A percentile compares a stretch with the other conserved stretches of the same genome.
Conservation (phyloP, 2,888 invertebrate species). For the Polydrusus cervinus region DNA sequence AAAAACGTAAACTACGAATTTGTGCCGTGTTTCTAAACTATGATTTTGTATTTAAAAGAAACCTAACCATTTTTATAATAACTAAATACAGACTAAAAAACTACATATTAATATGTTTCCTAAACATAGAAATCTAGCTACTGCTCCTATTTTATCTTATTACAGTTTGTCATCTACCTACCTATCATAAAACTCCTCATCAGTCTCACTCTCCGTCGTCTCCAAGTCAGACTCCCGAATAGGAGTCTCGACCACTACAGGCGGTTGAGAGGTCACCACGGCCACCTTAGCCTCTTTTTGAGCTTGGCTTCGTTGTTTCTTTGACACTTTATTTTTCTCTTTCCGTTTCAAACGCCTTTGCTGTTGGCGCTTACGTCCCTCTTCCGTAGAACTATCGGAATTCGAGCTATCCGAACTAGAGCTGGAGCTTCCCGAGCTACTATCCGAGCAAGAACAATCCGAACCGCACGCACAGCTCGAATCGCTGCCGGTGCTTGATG, state of each 20-base stretch:
- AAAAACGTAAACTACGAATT: too few relatives aligned
- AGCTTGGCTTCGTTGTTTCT: slow-evolving; percentile 63
- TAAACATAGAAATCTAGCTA: background rate
- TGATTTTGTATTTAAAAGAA: too few relatives aligned
- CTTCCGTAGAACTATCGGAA: slow-evolving; percentile 78
- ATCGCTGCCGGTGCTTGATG: slow-evolving; percentile 84
- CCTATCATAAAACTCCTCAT: slow-evolving; percentile 89
- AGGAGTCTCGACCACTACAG: slow-evolving; percentile 72
- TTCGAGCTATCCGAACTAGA: slow-evolving; percentile 72
- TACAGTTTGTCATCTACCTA: background rate
- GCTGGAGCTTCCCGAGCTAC: slow-evolving; percentile 76
- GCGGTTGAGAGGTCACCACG: slow-evolving; percentile 15
- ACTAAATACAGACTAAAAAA: too few relatives aligned
- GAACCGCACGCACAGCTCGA: slow-evolving; percentile 87
- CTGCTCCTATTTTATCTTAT: background rate
- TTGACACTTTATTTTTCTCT: slow-evolving; percentile 65
- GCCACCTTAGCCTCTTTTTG: slow-evolving; percentile 18
- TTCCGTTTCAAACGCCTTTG: slow-evolving; percentile 69
- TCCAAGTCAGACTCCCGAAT: slow-evolving; percentile 89
- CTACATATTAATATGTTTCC: too few relatives aligned
- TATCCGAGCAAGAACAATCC: slow-evolving; percentile 83
- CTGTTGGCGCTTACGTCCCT: slow-evolving; percentile 69
- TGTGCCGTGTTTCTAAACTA: too few relatives aligned
- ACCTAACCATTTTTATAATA: too few relatives aligned
- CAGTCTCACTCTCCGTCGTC: slow-evolving; percentile 88